These are phyloP conservation scores for Dromiciops gliroides DNA, from an alignment of 2,113 vertebrate genomes.

Conservation along the genomic window DNA sequence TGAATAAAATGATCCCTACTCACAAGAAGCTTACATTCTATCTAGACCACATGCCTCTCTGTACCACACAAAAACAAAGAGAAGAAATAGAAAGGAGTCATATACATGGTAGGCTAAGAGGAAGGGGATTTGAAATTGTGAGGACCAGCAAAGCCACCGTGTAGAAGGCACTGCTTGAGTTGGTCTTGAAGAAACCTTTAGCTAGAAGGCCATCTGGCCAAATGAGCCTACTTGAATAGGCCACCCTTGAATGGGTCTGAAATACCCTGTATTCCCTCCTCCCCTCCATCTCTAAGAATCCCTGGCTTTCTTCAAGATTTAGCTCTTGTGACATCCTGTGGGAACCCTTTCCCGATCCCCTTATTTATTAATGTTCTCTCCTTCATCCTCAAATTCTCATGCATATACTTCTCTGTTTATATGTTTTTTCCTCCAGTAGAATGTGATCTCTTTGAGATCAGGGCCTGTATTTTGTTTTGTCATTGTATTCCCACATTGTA, in stretches of 20 bases:
- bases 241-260: too few species aligned
- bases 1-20: neutral
- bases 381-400: neutral
- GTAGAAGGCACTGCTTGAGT: neutral
- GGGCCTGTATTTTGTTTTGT: neutral
- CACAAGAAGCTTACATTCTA: too few species aligned
- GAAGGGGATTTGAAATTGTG: too few species aligned
- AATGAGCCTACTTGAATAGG: too few species aligned
- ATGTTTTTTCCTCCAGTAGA: neutral
- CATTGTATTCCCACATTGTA: neutral
- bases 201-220: too few species aligned
- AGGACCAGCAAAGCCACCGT: neutral
- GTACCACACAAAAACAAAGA: neutral
- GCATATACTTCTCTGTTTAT: neutral
- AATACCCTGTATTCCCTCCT: too few species aligned
- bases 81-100: neutral
- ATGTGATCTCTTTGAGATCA: neutral
- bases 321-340: neutral
- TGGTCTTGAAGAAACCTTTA: neutral
- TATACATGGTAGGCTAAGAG: neutral
- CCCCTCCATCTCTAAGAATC: too few species aligned
- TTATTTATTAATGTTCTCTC: neutral
- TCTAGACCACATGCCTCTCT: neutral
- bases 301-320: too few species aligned
- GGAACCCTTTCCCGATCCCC: neutral